These are phyloP conservation scores for Prostheceraeus crozeri DNA, from an alignment of 2,888 invertebrate genomes.

Conservation along the genomic window DNA sequence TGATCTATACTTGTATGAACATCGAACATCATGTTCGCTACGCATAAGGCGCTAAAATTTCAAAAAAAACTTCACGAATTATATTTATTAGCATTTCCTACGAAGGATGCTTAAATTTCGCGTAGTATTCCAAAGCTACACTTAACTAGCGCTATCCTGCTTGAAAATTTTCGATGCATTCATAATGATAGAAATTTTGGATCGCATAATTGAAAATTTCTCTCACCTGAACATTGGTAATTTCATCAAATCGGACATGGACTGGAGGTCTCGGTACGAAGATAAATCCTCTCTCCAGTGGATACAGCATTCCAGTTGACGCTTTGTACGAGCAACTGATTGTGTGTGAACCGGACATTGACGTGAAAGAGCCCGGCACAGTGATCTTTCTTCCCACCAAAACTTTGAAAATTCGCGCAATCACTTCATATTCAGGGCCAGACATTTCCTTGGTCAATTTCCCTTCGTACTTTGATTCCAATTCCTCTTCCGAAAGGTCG, in stretches of 20 bases:
- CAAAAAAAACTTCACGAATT: too few species aligned
- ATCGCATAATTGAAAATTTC: conserved; percentile 69
- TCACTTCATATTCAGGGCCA: conserved; percentile 86
- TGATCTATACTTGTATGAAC: too few species aligned
- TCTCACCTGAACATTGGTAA: conserved; percentile 79
- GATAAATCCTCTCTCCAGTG: conserved; percentile 91
- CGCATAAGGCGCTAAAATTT: too few species aligned
- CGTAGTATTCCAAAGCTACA: too few species aligned
- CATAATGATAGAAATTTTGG: conserved; percentile 61
- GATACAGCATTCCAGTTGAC: conserved; percentile 90
- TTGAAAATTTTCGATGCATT: too few species aligned
- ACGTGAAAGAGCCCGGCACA: conserved; percentile 78
- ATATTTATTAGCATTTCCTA: too few species aligned
- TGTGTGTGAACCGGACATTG: conserved; percentile 77
- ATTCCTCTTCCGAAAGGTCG: conserved; percentile 82
- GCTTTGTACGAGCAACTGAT: conserved; percentile 94
- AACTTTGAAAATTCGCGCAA: conserved; percentile 91
- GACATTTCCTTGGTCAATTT: conserved; percentile 79
- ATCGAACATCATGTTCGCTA: too few species aligned
- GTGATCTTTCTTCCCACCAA: conserved; percentile 80
- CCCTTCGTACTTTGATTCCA: conserved; percentile 84
- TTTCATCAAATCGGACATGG: conserved; percentile 93
- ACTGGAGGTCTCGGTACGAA: conserved; percentile 97
- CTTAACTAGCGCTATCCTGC: too few species aligned
- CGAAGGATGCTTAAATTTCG: too few species aligned